Evolutionary conservation across 1,140 invertebrate species (phyloP), one percentile per base, ranked within the genome.

Genomic region (Drosophila carrolli): DNA sequence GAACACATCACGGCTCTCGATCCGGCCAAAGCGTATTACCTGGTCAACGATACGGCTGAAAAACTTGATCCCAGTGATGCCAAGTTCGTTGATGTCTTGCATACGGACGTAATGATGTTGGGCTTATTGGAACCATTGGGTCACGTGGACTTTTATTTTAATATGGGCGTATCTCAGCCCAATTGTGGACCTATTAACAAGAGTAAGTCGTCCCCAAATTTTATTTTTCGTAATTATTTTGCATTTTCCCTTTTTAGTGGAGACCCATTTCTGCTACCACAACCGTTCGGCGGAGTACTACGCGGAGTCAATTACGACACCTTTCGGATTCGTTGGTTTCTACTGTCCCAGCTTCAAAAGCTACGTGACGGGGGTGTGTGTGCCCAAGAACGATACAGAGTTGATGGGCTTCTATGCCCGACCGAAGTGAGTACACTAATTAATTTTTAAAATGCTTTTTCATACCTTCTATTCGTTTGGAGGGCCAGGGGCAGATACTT

Each of bases 71-170:
- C 51, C 37, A 46, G 11, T 4, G 78, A 81, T 57, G 78, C 78
- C 6, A 23, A 35, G 0, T 81, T 81, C 40, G 70, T 81, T 7
- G 78, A 80, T 29, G 65, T 80, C 5, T 37, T 81, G 2, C 78
- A 80, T 41, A 61, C 77, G 9, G 78, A 81, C 41, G 55, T 75
- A 0, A 27, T 75, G 10, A 46, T 81, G 35, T 14, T 47, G n/a
- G 78, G 78, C 8, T 19, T 81, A 0, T 6, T 80, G 8, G 43
- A 61, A 16, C 9, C 71, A 2, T 41, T 75, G 40, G 78, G 78
- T 0, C 63, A 81, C 11, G 63, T 65, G 4, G 78, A 81, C 41
- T 81, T 80, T 14, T 81, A 61, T 27, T 38, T 67, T 23, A 81
- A 81, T 19, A 60, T 48, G 44, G 77, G 78, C 8, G 2, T 61